Base-by-base conservation (phyloP, 2,797 vertebrate genomes). In the Muscicapa comitata region DNA sequence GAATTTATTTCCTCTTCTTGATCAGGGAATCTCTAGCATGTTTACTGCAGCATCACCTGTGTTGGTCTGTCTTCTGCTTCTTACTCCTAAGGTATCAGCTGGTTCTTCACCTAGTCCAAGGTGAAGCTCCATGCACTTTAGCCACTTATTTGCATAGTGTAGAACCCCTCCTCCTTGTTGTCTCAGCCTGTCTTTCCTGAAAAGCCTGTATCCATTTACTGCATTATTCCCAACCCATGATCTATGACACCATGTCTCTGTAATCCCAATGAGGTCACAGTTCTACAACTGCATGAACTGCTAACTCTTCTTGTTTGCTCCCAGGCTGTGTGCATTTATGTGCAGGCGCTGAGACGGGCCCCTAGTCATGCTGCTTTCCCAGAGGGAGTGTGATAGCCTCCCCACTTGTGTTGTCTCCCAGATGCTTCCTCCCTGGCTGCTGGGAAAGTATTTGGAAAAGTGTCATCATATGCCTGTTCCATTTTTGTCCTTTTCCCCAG, bases 141-240 rank as follows among this genome's bases (percentile, higher is more conserved):
- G 74, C 70, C 62, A 58, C 54, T 78, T 76, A 73, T 84, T 28
- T 88, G 54, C 66, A 65, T 10, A 25, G 38, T 57, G 21, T 28
- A 16, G 11, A 88, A 75, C 4, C 51, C 8, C 28, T 86, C 25
- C 77, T 88, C 25, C 54, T 68, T 90, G 66, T 54, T 38, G 76
- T 92, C 28, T 4, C 51, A 90, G 62, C 86, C 66, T 84, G 92
- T 78, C 54, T 90, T 94, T 90, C 94, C 81, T 88, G 91, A 95
- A 96, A 94, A 96, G 70, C 86, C 80, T 92, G 93, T 85, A 78
- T 51, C 70, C 24, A 5, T 33, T 91, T 47, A 28, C 40, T 66
- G 63, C 48, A 87, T 55, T 84, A 79, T 84, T 87, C 86, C 55
- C 10, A 7, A 62, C 43, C 37, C 19, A 3, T 75, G 70, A 96